These are phyloP conservation scores for Leptopilina drosophilae DNA, from an alignment of 2,888 invertebrate genomes.

Conservation along the genomic window DNA sequence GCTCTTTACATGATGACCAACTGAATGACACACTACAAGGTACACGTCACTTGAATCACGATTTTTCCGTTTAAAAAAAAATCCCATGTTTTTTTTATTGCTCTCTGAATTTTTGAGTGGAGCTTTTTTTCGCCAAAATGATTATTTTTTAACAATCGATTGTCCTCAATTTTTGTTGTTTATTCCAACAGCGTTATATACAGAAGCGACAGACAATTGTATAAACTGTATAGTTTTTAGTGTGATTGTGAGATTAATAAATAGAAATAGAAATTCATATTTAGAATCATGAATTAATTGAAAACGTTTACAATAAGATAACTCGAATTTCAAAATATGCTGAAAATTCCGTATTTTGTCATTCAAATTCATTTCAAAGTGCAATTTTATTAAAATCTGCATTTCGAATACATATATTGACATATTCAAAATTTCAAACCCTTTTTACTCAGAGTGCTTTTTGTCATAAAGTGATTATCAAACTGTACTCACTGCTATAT, in stretches of 20 bases:
- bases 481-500: neutral
- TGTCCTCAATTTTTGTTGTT: too few relatives aligned
- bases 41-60: neutral
- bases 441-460: neutral
- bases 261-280: neutral
- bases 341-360: neutral
- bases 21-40: constrained; percentile 10
- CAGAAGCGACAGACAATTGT: too few relatives aligned
- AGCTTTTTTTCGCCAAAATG: too few relatives aligned
- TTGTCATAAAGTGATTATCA: neutral
- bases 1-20: constrained; percentile 8
- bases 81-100: neutral
- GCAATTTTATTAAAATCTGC: neutral
- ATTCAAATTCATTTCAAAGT: neutral
- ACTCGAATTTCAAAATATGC: neutral
- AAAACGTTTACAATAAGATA: neutral
- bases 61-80: neutral
- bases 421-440: neutral
- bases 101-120: neutral
- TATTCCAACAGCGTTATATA: too few relatives aligned
- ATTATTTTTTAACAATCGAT: too few relatives aligned
- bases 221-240: too few relatives aligned
- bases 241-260: too few relatives aligned
- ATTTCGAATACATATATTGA: neutral
- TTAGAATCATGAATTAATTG: neutral